A percentile compares a stretch with the other conserved stretches of the same genome.
These are phyloP conservation scores for Altica lythri DNA, from an alignment of 2,888 invertebrate species.

Conservation along the genomic window DNA sequence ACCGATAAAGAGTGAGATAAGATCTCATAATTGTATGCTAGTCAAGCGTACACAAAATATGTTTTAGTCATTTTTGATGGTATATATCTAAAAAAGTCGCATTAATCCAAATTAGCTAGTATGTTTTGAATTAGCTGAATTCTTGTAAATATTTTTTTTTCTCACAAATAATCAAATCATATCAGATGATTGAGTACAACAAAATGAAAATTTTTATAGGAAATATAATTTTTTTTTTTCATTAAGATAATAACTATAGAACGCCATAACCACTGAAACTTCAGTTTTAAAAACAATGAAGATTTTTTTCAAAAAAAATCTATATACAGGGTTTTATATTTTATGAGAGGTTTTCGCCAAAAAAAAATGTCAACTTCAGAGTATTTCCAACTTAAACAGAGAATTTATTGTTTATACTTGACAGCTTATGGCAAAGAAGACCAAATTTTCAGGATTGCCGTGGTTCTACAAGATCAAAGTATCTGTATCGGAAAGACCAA, in stretches of 20 bases:
- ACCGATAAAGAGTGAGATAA: conserved; percentile 15
- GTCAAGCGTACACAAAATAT: conserved; percentile 5
- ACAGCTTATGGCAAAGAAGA: no score
- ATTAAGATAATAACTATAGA: background rate
- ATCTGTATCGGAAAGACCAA: no score
- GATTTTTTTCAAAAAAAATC: conserved; percentile 16
- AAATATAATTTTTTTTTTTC: conserved; percentile 12
- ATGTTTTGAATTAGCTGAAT: conserved; percentile 8
- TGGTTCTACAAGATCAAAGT: no score
- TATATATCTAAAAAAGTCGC: conserved; percentile 10
- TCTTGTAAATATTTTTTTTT: conserved; percentile 12
- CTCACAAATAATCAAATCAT: conserved; percentile 17
- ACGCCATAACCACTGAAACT: background rate
- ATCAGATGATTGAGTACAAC: conserved; percentile 24
- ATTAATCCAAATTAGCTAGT: conserved; percentile 5
- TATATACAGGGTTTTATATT: conserved; percentile 17
- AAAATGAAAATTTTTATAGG: conserved; percentile 8
- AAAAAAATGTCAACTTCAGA: background rate
- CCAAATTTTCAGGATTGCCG: no score
- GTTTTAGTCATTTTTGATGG: conserved; percentile 3
- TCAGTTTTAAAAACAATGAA: conserved; percentile 10
- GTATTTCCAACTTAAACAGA: no score
- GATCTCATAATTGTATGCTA: conserved; percentile 19
- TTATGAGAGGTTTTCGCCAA: conserved; percentile 2
- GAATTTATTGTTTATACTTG: no score